These are phyloP conservation scores for Colletes latitarsis DNA, from an alignment of 1,140 invertebrate species.

Conservation along the genomic window DNA sequence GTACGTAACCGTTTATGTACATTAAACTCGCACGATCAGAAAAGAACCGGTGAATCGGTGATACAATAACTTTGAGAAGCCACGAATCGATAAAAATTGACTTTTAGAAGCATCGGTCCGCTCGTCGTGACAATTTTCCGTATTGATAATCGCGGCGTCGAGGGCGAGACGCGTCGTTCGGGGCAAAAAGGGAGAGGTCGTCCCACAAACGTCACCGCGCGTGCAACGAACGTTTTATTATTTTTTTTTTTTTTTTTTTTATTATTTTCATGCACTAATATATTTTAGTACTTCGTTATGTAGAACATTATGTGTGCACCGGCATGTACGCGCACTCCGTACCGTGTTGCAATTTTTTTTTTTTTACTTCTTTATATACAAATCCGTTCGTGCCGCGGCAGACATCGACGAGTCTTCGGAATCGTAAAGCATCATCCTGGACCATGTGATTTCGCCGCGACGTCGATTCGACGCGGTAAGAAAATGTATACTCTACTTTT, in stretches of 20 bases:
- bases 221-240: conserved; percentile 49
- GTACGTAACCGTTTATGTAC: neutral
- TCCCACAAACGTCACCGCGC: conserved; percentile 31
- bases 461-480: neutral
- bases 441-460: neutral
- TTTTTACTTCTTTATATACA: conserved; percentile 65
- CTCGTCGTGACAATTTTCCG: conserved; percentile 2
- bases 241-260: conserved; percentile 14
- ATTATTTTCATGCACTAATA: conserved; percentile 65
- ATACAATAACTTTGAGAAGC: neutral
- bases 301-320: conserved; percentile 74
- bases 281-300: conserved; percentile 72
- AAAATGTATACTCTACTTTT: conserved; percentile 11
- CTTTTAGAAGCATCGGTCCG: conserved; percentile 1
- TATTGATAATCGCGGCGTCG: conserved; percentile 35
- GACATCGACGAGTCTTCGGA: conserved; percentile 43
- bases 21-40: neutral
- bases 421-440: conserved; percentile 24
- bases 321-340: conserved; percentile 70
- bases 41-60: neutral
- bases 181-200: conserved; percentile 55
- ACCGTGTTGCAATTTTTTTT: conserved; percentile 58
- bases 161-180: conserved; percentile 59
- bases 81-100: neutral
- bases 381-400: conserved; percentile 61